Percentiles rank a stretch among this genome's conserved stretches.
Evolutionary conservation across 2,113 vertebrate genomes (phyloP).

Genomic region (Nycticryphes semicollaris): DNA sequence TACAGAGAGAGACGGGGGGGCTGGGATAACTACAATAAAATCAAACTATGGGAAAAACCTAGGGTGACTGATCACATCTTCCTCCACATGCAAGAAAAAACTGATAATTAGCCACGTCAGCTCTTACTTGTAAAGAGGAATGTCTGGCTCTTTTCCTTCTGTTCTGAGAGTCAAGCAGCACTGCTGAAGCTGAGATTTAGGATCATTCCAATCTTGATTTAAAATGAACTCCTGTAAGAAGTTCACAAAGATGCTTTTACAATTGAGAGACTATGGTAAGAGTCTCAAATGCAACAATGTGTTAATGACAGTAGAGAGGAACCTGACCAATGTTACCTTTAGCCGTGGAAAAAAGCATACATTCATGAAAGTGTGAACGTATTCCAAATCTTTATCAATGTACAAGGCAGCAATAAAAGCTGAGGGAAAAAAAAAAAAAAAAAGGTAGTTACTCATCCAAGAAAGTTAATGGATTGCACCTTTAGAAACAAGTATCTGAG

Average conservation of each 20-base stretch:
- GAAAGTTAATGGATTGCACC: not conserved
- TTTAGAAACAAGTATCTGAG: not conserved
- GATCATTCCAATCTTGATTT: slow-evolving; percentile 99
- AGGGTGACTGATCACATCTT: not conserved
- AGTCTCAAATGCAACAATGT: not conserved
- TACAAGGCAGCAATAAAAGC: slow-evolving; percentile 98
- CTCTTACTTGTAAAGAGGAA: slow-evolving; percentile 97
- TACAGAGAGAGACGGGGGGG: not conserved
- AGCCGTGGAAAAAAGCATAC: slow-evolving; percentile 98
- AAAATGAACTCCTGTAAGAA: slow-evolving; percentile 93
- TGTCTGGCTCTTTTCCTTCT: slow-evolving; percentile 97
- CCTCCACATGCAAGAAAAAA: not conserved
- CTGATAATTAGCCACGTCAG: not conserved
- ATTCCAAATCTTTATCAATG: slow-evolving; percentile 98
- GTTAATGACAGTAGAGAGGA: not conserved
- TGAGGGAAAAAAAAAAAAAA: not conserved
- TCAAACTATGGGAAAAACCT: not conserved
- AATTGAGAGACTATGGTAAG: not conserved
- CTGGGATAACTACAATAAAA: not conserved
- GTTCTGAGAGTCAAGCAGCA: slow-evolving; percentile 96
- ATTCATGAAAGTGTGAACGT: slow-evolving; percentile 98
- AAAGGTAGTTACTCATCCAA: not conserved
- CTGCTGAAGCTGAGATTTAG: slow-evolving; percentile 98
- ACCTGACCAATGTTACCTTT: slow-evolving; percentile 77
- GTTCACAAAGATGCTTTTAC: not conserved